Percentiles rank a stretch among this genome's conserved stretches.
phyloP scores from a whole-genome alignment of 2,888 invertebrate species.

The Steinernema hermaphroditum region DNA sequence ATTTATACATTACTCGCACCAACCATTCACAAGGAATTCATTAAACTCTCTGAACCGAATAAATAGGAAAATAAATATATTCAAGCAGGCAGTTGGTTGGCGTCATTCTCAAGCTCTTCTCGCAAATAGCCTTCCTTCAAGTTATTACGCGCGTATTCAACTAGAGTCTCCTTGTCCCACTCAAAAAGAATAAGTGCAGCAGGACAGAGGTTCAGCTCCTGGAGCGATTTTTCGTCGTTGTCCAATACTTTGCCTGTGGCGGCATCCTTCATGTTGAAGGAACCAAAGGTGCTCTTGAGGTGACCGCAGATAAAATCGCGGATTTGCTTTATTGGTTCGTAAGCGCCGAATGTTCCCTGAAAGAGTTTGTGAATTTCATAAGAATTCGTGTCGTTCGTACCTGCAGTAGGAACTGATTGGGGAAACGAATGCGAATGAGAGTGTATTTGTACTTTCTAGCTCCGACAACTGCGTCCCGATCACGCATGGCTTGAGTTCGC shows the following conservation, averaged over 20 bases:
- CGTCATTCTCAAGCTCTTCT: too few relatives aligned
- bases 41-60: too few relatives aligned
- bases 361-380: too few relatives aligned
- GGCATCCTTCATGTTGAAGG: conserved; percentile 49
- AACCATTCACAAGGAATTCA: too few relatives aligned
- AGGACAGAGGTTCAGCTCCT: conserved; percentile 80
- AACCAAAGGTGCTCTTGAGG: conserved; percentile 35
- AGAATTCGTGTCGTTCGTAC: too few relatives aligned
- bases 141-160: too few relatives aligned
- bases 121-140: too few relatives aligned
- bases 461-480: conserved; percentile 82
- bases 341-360: conserved; percentile 57
- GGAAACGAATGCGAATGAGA: conserved; percentile 83
- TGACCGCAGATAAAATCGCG: conserved; percentile 46
- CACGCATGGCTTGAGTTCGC: conserved; percentile 90
- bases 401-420: conserved; percentile 70
- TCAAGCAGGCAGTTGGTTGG: too few relatives aligned
- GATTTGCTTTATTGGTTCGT: conserved; percentile 50
- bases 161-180: conserved; percentile 69
- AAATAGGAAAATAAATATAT: too few relatives aligned
- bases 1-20: too few relatives aligned
- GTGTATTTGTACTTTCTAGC: conserved; percentile 74
- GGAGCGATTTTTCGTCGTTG: conserved; percentile 77
- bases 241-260: conserved; percentile 16
- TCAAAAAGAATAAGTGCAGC: conserved; percentile 80